Evolutionary conservation across 1,140 invertebrate genomes (phyloP).

Genomic region (Calliopsis andreniformis): DNA sequence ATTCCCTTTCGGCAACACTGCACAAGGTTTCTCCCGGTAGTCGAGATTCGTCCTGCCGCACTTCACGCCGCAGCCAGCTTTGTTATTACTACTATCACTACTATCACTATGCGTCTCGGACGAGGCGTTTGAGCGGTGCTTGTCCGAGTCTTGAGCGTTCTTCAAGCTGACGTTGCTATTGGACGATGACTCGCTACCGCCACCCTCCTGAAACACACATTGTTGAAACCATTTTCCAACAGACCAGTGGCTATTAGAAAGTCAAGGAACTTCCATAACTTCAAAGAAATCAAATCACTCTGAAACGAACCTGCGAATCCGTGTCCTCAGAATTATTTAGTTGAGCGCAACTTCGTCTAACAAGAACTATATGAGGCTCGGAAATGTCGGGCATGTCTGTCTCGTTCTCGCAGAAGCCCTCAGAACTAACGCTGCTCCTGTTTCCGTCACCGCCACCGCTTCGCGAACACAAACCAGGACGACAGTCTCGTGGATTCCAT

Average conservation of each 20-base stretch:
- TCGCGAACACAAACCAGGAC: slow-evolving; percentile 74
- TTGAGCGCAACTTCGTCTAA: slow-evolving; percentile 71
- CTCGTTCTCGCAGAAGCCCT: slow-evolving; percentile 97
- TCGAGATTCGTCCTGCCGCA: slow-evolving; percentile 64
- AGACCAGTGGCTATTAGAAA: no score
- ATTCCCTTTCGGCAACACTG: slow-evolving; percentile 19
- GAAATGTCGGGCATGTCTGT: slow-evolving; percentile 83
- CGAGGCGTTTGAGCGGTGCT: slow-evolving; percentile 77
- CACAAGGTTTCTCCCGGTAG: slow-evolving; percentile 58
- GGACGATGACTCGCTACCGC: slow-evolving; percentile 80
- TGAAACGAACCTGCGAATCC: slow-evolving; percentile 86
- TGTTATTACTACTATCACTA: slow-evolving; percentile 80
- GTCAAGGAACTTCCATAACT: no score
- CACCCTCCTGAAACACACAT: slow-evolving; percentile 72
- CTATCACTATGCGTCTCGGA: slow-evolving; percentile 80
- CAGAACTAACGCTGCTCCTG: slow-evolving; percentile 95
- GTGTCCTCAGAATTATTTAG: slow-evolving; percentile 81
- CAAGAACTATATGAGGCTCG: slow-evolving; percentile 72
- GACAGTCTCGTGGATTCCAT: slow-evolving; percentile 76
- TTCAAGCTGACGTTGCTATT: slow-evolving; percentile 79
- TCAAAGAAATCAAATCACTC: no score
- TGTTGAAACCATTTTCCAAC: no score
- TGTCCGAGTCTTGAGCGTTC: slow-evolving; percentile 78
- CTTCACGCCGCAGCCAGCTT: slow-evolving; percentile 70
- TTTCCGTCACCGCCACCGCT: slow-evolving; percentile 86